Evolutionary conservation across 2,888 invertebrate genomes (phyloP).

Genomic region (Glaucopsyche alexis): DNA sequence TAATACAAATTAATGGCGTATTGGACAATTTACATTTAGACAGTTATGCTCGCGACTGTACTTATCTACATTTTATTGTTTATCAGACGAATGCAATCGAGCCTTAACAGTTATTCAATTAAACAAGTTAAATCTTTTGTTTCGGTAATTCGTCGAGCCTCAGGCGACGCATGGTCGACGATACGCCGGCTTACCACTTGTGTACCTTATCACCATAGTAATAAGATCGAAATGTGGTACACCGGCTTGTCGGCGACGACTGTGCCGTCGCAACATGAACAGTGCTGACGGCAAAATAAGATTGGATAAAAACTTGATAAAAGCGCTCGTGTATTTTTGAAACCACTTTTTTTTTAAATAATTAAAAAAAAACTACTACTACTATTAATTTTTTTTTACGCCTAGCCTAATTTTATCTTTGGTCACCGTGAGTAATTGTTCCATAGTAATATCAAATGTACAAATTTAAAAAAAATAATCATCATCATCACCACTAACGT

Average conservation of each 20-base stretch:
- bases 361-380: no score
- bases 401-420: no score
- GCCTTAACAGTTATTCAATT: conserved; percentile 23
- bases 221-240: neutral
- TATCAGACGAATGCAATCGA: conserved; percentile 14
- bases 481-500: no score
- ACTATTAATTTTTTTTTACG: no score
- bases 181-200: neutral
- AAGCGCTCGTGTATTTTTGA: neutral
- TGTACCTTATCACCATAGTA: neutral
- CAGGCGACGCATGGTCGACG: neutral
- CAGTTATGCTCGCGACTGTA: neutral
- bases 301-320: neutral
- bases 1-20: no score
- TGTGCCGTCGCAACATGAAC: no score
- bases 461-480: no score
- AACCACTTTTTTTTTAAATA: neutral
- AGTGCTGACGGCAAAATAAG: neutral
- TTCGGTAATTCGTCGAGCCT: neutral
- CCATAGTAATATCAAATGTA: neutral
- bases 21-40: neutral
- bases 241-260: neutral
- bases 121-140: conserved; percentile 14
- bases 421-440: no score
- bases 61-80: neutral